phyloP scores from a whole-genome alignment of 64 coral and sea anemone species.

The Montipora efflorescens region DNA sequence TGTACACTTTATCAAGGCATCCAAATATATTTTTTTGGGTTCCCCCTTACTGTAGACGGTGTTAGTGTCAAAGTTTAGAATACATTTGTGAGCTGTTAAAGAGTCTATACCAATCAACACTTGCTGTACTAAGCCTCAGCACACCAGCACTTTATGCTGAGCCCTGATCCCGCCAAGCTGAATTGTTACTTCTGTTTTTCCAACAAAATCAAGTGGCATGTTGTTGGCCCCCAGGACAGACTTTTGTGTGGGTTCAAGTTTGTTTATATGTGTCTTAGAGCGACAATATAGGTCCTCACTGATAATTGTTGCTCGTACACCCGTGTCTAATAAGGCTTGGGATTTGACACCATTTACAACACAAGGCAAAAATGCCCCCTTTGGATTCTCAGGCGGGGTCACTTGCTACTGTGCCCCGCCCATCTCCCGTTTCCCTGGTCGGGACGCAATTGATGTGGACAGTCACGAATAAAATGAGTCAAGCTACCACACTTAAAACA shows the following conservation, averaged over 20 bases:
- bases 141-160: slow-evolving; percentile 31
- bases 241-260: background rate
- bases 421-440: background rate
- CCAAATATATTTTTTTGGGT: slow-evolving; percentile 3
- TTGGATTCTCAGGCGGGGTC: slow-evolving; percentile 1
- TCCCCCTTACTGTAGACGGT: background rate
- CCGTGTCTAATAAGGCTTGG: slow-evolving; percentile 18
- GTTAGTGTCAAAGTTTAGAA: slow-evolving; percentile 31
- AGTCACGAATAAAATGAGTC: too few relatives aligned
- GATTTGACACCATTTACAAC: slow-evolving; percentile 6
- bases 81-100: slow-evolving; percentile 48
- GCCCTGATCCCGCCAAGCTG: slow-evolving; percentile 1
- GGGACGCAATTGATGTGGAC: background rate
- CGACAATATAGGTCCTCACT: slow-evolving; percentile 12
- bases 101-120: slow-evolving; percentile 47
- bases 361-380: slow-evolving; percentile 23
- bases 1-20: slow-evolving; percentile 15
- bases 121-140: slow-evolving; percentile 20
- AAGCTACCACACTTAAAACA: too few relatives aligned
- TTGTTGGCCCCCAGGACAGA: slow-evolving; percentile 38
- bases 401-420: background rate
- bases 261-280: background rate
- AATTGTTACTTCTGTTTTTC: slow-evolving; percentile 1
- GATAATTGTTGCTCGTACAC: slow-evolving; percentile 37
- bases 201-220: slow-evolving; percentile 17